Conservation (phyloP, 92 coral and sea anemone genomes). For the Heteractis magnifica region DNA sequence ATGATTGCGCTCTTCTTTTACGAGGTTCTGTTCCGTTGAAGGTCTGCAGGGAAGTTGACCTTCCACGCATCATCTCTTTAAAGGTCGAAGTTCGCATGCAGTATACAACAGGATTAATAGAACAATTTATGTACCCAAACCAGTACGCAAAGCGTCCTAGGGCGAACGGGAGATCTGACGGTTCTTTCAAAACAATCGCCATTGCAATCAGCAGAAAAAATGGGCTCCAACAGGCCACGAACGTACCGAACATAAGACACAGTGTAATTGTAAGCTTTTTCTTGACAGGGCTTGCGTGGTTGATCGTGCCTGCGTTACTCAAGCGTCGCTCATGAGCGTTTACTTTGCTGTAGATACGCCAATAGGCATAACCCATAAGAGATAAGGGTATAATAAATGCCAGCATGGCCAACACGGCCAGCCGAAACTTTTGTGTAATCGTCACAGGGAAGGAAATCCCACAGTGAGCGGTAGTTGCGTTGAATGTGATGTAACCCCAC, state of each 20-base stretch:
- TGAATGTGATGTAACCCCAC: conserved; percentile 74
- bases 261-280: conserved; percentile 68
- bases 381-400: conserved; percentile 62
- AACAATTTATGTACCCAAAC: conserved; percentile 84
- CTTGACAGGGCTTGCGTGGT: conserved; percentile 39
- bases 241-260: conserved; percentile 79
- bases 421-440: conserved; percentile 57
- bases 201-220: conserved; percentile 65
- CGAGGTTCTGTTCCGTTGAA: conserved; percentile 5
- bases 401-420: conserved; percentile 58
- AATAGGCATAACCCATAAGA: conserved; percentile 68
- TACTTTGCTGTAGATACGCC: conserved; percentile 64
- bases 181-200: conserved; percentile 43
- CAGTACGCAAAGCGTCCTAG: conserved; percentile 81
- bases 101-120: conserved; percentile 74
- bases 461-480: conserved; percentile 79
- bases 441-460: conserved; percentile 73
- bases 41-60: conserved; percentile 23
- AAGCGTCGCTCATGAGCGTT: conserved; percentile 54
- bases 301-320: conserved; percentile 21
- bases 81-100: conserved; percentile 72
- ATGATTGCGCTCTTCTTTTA: conserved; percentile 55
- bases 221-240: conserved; percentile 77
- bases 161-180: conserved; percentile 46
- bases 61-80: conserved; percentile 52